Conservation (phyloP, 2,797 vertebrate genomes). For the Sarcophilus harrisii region DNA sequence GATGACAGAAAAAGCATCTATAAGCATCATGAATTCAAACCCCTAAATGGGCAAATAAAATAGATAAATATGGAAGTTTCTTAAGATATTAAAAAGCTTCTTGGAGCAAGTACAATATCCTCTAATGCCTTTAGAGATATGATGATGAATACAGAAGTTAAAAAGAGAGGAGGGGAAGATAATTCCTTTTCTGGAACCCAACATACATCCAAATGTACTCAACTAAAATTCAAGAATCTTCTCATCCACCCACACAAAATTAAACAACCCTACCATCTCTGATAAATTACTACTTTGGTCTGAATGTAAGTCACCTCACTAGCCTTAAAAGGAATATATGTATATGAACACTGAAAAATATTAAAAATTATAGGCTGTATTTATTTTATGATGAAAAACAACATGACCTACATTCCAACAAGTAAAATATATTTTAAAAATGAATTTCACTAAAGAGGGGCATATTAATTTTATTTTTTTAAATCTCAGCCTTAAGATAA, state of each 20-base stretch:
- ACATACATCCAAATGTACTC: neutral
- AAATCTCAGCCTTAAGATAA: constrained; percentile 24
- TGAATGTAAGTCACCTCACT: neutral
- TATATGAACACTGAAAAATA: neutral
- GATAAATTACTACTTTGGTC: neutral
- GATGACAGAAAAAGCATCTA: neutral
- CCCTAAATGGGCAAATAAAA: neutral
- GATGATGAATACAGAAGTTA: neutral
- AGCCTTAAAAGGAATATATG: neutral
- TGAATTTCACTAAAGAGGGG: neutral
- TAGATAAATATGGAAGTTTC: neutral
- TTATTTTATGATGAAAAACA: neutral
- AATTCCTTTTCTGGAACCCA: neutral
- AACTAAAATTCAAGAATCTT: neutral
- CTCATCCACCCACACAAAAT: neutral
- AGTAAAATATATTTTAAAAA: neutral
- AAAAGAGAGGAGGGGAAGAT: neutral
- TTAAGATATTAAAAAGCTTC: neutral
- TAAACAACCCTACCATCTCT: neutral
- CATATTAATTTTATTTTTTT: neutral
- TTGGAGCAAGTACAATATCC: neutral
- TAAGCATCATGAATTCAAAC: neutral
- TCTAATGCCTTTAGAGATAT: neutral
- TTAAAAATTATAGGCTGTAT: neutral
- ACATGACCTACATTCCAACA: neutral